Conservation (phyloP, 2,797 vertebrate species). For the Borostomias antarcticus region DNA sequence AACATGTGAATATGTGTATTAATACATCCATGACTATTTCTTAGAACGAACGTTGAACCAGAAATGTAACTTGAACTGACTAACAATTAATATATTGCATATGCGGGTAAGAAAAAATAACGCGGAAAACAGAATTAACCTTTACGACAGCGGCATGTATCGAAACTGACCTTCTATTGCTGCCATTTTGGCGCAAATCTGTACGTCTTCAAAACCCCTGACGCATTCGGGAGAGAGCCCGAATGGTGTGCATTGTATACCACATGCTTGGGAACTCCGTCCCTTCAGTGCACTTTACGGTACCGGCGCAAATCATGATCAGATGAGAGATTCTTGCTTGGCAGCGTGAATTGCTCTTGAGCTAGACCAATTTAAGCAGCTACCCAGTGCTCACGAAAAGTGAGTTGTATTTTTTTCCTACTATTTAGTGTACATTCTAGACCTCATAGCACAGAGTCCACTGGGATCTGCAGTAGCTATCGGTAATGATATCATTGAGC, state of each 20-base stretch:
- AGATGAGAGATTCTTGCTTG: not conserved
- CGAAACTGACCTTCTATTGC: not conserved
- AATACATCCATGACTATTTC: not conserved
- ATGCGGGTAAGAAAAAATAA: not conserved
- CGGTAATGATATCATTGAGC: slow-evolving; percentile 16
- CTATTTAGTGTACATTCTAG: not conserved
- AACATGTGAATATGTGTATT: not conserved
- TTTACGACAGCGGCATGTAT: slow-evolving; percentile 21
- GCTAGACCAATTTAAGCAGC: not conserved
- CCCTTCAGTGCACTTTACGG: slow-evolving; percentile 26
- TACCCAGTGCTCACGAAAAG: not conserved
- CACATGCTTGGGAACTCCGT: not conserved
- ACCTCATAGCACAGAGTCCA: not conserved
- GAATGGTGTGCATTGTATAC: slow-evolving; percentile 21
- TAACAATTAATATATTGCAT: not conserved
- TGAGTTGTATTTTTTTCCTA: too few relatives aligned
- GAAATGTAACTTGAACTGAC: not conserved
- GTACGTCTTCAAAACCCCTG: not conserved
- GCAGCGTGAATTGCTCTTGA: slow-evolving; percentile 16
- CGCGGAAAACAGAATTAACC: not conserved
- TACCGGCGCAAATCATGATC: slow-evolving; percentile 31
- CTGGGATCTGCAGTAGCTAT: not conserved
- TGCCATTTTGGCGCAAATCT: slow-evolving; percentile 40
- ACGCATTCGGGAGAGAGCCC: slow-evolving; percentile 18
- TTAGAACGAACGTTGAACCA: not conserved